Conservation (phyloP, 2,797 vertebrate genomes). For the Muscicapa striata region DNA sequence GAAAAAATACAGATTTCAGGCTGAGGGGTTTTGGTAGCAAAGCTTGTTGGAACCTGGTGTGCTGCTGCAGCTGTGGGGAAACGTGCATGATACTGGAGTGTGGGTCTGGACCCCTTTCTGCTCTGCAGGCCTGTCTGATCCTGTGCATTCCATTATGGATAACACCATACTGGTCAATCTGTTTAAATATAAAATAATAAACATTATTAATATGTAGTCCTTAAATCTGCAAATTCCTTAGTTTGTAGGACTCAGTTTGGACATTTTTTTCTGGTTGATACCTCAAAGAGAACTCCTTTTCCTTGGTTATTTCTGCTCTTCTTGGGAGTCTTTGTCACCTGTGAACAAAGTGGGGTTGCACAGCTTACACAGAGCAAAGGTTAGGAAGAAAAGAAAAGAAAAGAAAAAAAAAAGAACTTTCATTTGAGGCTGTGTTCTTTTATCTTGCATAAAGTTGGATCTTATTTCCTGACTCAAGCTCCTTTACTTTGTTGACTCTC, state of each 20-base stretch:
- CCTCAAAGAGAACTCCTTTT: not conserved
- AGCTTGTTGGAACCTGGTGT: not conserved
- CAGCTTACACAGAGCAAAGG: not conserved
- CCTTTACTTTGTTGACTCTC: not conserved
- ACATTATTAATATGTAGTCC: not conserved
- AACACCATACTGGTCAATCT: not conserved
- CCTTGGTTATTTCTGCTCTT: not conserved
- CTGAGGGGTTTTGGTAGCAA: not conserved
- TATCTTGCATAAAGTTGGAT: not conserved
- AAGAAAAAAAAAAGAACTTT: not conserved
- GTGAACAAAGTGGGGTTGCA: not conserved
- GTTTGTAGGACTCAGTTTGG: not conserved
- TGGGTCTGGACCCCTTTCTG: not conserved
- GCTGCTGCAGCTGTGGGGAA: not conserved
- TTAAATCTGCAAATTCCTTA: not conserved
- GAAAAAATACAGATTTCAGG: not conserved
- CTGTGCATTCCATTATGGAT: not conserved
- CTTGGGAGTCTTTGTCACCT: not conserved
- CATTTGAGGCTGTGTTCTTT: not conserved
- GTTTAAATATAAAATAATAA: not conserved
- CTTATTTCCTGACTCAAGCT: not conserved
- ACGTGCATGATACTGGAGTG: fast-evolving
- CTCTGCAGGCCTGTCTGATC: not conserved
- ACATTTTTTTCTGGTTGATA: not conserved
- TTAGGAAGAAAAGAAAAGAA: not conserved